phyloP scores from a whole-genome alignment of 2,113 vertebrate genomes.

The Corapipo altera region DNA sequence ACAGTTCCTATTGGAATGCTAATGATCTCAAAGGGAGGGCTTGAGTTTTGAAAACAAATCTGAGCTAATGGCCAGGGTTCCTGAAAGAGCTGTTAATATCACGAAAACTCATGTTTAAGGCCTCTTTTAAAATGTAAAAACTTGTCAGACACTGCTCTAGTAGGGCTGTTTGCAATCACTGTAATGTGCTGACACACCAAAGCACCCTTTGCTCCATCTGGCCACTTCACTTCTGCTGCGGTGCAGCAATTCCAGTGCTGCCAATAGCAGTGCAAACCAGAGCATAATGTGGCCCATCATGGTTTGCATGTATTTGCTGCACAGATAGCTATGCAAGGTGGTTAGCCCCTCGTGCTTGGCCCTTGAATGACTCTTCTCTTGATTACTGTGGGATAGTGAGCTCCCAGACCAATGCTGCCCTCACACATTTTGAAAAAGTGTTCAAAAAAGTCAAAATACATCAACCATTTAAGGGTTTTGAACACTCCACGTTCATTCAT shows the following conservation, averaged over 20 bases:
- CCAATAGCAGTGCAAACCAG: neutral
- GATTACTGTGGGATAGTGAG: neutral
- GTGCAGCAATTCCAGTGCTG: neutral
- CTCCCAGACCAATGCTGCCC: neutral
- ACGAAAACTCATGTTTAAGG: slow-evolving; percentile 7
- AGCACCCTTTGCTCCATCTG: neutral
- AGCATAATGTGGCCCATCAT: neutral
- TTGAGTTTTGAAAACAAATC: slow-evolving; percentile 26
- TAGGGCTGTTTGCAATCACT: neutral
- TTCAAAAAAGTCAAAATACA: neutral
- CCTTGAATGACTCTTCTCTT: neutral
- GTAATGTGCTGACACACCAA: neutral
- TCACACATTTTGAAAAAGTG: neutral
- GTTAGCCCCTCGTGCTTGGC: neutral
- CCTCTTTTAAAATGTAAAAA: neutral
- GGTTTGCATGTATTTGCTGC: neutral
- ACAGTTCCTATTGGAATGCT: neutral
- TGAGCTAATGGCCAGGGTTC: neutral
- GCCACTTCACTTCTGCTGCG: neutral
- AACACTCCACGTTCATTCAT: accelerated
- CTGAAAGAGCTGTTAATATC: slow-evolving; percentile 14
- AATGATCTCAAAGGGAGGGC: slow-evolving; percentile 23
- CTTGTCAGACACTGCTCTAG: neutral
- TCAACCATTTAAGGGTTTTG: neutral
- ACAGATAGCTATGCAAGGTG: neutral